Conservation (phyloP, 1,140 invertebrate species). For the Papilio aristodemus region DNA sequence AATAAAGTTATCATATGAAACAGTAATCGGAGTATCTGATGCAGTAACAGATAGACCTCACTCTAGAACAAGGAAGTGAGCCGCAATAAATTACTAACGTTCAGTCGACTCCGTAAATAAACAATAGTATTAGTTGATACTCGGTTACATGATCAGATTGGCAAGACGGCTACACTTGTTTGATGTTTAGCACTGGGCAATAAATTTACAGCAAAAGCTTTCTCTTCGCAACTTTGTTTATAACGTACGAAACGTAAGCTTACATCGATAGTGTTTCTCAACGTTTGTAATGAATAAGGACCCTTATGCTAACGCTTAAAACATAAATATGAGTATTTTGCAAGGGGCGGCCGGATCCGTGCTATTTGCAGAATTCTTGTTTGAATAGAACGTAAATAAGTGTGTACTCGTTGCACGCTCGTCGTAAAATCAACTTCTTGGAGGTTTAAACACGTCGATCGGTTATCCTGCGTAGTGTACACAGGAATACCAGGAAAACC, state of each 20-base stretch:
- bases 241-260: not conserved
- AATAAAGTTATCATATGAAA: slow-evolving; percentile 5
- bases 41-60: slow-evolving; percentile 8
- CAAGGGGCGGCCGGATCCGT: not conserved
- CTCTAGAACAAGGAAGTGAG: slow-evolving; percentile 12
- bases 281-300: not conserved
- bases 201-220: slow-evolving; percentile 3
- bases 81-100: slow-evolving; percentile 6
- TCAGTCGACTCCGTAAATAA: slow-evolving; percentile 19
- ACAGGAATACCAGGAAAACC: slow-evolving; percentile 7
- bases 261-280: slow-evolving; percentile 11
- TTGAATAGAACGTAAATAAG: slow-evolving; percentile 29
- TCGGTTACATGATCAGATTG: not conserved
- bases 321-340: slow-evolving; percentile 22
- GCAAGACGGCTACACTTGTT: not conserved
- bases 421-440: slow-evolving; percentile 28
- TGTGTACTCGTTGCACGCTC: not conserved
- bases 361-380: slow-evolving; percentile 29
- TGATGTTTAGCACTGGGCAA: slow-evolving; percentile 10
- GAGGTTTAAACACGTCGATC: slow-evolving; percentile 9
- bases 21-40: not conserved
- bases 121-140: not conserved
- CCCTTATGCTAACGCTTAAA: slow-evolving; percentile 1
- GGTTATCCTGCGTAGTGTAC: slow-evolving; percentile 12
- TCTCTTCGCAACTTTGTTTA: slow-evolving; percentile 20